Evolutionary conservation across 1,140 invertebrate species (phyloP).

Genomic region (Atta cephalotes): DNA sequence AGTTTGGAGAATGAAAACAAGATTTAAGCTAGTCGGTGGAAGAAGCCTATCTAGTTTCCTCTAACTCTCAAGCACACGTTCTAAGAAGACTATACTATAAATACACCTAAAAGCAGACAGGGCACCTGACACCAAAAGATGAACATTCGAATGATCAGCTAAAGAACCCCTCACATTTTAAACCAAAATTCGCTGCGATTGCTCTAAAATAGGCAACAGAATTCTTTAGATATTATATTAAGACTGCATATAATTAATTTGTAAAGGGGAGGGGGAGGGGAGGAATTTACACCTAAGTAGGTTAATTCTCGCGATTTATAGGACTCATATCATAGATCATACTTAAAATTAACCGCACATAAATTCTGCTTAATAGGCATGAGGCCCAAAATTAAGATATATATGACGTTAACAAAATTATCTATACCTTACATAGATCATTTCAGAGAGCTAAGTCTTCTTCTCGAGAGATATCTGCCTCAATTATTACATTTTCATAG

Average conservation of each 20-base stretch:
- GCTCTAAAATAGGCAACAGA: neutral
- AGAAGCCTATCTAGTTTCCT: constrained; percentile 60
- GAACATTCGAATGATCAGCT: constrained; percentile 79
- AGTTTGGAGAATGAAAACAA: constrained; percentile 42
- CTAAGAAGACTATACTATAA: constrained; percentile 78
- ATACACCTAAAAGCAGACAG: constrained; percentile 79
- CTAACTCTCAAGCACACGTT: constrained; percentile 47
- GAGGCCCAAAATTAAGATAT: constrained; percentile 28
- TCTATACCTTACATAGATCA: constrained; percentile 27
- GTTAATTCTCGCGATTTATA: constrained; percentile 10
- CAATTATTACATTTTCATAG: neutral
- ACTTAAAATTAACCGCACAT: constrained; percentile 46
- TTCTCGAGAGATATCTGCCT: neutral
- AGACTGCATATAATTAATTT: constrained; percentile 16
- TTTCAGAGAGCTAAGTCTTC: neutral
- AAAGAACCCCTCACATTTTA: constrained; percentile 78
- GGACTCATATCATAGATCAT: constrained; percentile 20
- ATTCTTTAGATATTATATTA: neutral
- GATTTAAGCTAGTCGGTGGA: constrained; percentile 62
- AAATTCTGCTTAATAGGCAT: constrained; percentile 42
- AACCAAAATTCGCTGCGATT: constrained; percentile 63
- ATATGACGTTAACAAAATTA: constrained; percentile 27
- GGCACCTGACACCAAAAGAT: constrained; percentile 78
- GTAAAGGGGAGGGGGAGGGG: neutral
- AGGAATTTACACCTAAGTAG: constrained; percentile 13